These are phyloP conservation scores for Copsychus sechellarum DNA, from an alignment of 2,113 vertebrate species.

Conservation along the genomic window DNA sequence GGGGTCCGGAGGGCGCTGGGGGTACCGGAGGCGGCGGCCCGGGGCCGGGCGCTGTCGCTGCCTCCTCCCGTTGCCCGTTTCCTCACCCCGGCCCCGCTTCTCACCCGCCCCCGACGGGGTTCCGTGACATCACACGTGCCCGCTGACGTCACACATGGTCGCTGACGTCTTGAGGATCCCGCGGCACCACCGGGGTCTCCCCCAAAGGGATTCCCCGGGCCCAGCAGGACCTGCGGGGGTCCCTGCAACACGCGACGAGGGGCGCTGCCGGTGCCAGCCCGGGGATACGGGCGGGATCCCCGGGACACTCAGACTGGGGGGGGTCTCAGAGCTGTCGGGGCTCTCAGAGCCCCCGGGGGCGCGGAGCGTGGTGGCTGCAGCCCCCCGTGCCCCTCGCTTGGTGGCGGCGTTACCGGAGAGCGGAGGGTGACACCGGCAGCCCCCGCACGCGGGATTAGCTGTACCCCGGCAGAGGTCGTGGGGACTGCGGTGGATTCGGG, in stretches of 20 bases:
- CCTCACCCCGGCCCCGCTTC: not conserved
- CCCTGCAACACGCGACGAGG: not conserved
- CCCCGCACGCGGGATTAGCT: constrained; percentile 34
- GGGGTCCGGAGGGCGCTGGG: not conserved
- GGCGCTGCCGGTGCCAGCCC: not conserved
- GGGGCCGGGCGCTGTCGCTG: not conserved
- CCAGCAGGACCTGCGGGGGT: no score
- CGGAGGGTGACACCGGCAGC: not conserved
- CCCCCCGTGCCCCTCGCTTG: not conserved
- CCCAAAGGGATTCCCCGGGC: not conserved
- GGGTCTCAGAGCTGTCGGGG: rapidly evolving
- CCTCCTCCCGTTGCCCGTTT: not conserved
- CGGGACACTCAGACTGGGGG: rapidly evolving
- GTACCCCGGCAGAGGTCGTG: not conserved
- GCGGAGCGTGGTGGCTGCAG: rapidly evolving
- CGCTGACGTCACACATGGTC: constrained; percentile 58
- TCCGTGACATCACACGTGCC: not conserved
- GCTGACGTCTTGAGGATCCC: constrained; percentile 83
- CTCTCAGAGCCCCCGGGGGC: not conserved
- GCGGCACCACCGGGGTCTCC: constrained; percentile 38
- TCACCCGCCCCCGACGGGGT: not conserved
- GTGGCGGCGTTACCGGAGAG: not conserved
- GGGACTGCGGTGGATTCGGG: not conserved
- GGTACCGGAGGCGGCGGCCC: not conserved
- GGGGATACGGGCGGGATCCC: rapidly evolving